A percentile compares a stretch with the other conserved stretches of the same genome.
Evolutionary conservation across 1,140 invertebrate species (phyloP).

Genomic region (Drosophila nannoptera): DNA sequence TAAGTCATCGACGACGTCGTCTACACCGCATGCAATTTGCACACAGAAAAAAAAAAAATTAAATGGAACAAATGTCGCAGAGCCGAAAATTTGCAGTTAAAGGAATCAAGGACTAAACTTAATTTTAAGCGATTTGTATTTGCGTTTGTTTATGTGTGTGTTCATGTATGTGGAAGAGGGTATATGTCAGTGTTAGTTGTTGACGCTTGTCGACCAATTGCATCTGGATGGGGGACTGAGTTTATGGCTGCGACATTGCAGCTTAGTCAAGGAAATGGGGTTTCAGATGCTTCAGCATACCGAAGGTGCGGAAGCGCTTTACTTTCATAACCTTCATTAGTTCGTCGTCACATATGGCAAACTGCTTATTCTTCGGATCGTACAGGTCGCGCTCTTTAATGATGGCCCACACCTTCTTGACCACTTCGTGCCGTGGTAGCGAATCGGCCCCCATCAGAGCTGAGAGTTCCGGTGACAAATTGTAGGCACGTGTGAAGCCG

Average conservation of each 20-base stretch:
- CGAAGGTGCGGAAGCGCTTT: slow-evolving; percentile 93
- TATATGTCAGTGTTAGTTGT: slow-evolving; percentile 5
- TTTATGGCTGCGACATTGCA: slow-evolving; percentile 5
- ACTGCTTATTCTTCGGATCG: slow-evolving; percentile 96
- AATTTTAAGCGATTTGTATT: slow-evolving; percentile 36
- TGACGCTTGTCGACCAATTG: slow-evolving; percentile 39
- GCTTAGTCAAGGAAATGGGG: slow-evolving; percentile 89
- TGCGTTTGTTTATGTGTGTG: slow-evolving; percentile 13
- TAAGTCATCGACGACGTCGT: slow-evolving; percentile 30
- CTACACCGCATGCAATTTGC: slow-evolving; percentile 47
- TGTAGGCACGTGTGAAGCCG: slow-evolving; percentile 90
- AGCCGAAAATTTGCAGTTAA: slow-evolving; percentile 53
- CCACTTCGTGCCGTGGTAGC: slow-evolving; percentile 94
- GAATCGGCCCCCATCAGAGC: slow-evolving; percentile 90
- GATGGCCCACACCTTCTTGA: slow-evolving; percentile 94
- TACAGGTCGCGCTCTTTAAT: slow-evolving; percentile 95
- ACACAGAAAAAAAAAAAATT: slow-evolving; percentile 43
- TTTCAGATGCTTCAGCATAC: slow-evolving; percentile 97
- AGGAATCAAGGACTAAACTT: slow-evolving; percentile 32
- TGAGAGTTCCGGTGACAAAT: slow-evolving; percentile 91
- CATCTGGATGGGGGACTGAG: slow-evolving; percentile 54
- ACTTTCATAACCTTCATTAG: slow-evolving; percentile 93
- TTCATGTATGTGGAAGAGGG: slow-evolving; percentile 5
- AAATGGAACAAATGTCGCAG: slow-evolving; percentile 31
- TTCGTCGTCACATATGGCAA: slow-evolving; percentile 94